These are phyloP conservation scores for Sus scrofa DNA, from an alignment of 2,113 vertebrate genomes.

Conservation along the genomic window T2T-Sscrofa CM000818.6:64453001-64453500, in stretches of 20 bases:
- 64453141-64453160: rapidly evolving
- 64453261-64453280: neutral
- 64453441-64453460: neutral
- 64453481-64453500: too few species aligned
- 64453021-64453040: neutral
- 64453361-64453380: neutral
- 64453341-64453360: neutral
- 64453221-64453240: neutral
- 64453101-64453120: neutral
- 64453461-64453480: neutral
- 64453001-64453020: too few species aligned
- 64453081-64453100: neutral
- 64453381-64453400: neutral
- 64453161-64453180: neutral
- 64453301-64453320: neutral
- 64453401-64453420: neutral
- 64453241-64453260: neutral
- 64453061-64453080: neutral
- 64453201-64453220: neutral
- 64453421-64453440: neutral
- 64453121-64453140: neutral
- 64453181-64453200: neutral
- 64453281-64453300: neutral
- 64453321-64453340: neutral
- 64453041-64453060: neutral